Percentiles rank a stretch among this genome's conserved stretches.
phyloP scores from a whole-genome alignment of 2,797 vertebrate species.

The Menidia menidia region DNA sequence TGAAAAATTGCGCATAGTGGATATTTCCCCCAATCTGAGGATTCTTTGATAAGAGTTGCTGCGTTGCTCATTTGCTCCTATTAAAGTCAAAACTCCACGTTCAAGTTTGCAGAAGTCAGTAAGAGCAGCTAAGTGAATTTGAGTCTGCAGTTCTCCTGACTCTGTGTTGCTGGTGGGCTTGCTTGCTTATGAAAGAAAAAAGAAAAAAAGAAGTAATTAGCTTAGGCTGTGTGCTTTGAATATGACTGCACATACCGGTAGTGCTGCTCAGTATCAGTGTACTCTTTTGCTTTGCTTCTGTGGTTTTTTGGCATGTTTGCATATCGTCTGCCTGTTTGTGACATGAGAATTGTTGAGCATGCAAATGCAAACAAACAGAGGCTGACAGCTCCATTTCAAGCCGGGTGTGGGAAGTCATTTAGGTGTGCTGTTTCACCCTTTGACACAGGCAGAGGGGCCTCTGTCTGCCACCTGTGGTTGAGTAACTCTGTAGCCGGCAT shows the following conservation, averaged over 20 bases:
- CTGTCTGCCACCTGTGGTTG: slow-evolving; percentile 49
- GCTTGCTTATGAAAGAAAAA: slow-evolving; percentile 64
- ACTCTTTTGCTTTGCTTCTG: slow-evolving; percentile 71
- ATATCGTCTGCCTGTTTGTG: slow-evolving; percentile 76
- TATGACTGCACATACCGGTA: slow-evolving; percentile 70
- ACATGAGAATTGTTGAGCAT: slow-evolving; percentile 79
- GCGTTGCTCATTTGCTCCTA: slow-evolving; percentile 79
- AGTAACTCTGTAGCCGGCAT: slow-evolving; percentile 57
- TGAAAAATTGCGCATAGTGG: slow-evolving; percentile 59
- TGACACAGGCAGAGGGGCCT: slow-evolving; percentile 42
- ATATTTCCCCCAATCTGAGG: slow-evolving; percentile 66
- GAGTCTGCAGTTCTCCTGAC: slow-evolving; percentile 75
- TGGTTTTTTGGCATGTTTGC: slow-evolving; percentile 84
- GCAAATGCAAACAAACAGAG: slow-evolving; percentile 78
- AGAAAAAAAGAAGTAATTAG: slow-evolving; percentile 57
- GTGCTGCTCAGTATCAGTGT: slow-evolving; percentile 59
- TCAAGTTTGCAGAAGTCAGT: slow-evolving; percentile 70
- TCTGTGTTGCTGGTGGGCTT: slow-evolving; percentile 60
- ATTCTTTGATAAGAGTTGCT: slow-evolving; percentile 73
- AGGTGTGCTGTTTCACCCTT: slow-evolving; percentile 54
- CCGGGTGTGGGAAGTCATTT: slow-evolving; percentile 57
- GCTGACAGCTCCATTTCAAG: slow-evolving; percentile 64
- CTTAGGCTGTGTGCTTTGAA: slow-evolving; percentile 76
- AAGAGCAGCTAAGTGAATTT: slow-evolving; percentile 71
- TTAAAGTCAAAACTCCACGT: slow-evolving; percentile 80